Percentiles rank a stretch among this genome's conserved stretches.
phyloP scores from a whole-genome alignment of 2,113 vertebrate genomes.

The Petroica traversi region DNA sequence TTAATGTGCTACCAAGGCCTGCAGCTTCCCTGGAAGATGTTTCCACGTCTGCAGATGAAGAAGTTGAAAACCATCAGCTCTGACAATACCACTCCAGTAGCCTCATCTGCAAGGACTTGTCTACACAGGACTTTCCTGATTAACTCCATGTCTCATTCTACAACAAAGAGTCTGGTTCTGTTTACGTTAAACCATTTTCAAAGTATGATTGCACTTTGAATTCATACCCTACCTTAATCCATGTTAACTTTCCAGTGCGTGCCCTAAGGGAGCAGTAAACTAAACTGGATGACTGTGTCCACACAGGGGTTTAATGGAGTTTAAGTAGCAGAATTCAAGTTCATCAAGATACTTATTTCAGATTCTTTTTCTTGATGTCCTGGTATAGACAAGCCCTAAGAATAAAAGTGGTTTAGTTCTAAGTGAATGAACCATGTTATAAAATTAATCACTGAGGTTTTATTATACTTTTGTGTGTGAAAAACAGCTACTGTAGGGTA shows the following conservation, averaged over 20 bases:
- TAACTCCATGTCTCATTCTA: constrained; percentile 40
- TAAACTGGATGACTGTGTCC: constrained; percentile 48
- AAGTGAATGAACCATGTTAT: not conserved
- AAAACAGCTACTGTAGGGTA: not conserved
- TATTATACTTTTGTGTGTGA: not conserved
- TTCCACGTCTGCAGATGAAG: not conserved
- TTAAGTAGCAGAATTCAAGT: constrained; percentile 47
- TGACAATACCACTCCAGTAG: not conserved
- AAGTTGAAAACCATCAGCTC: constrained; percentile 8
- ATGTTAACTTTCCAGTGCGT: constrained; percentile 31
- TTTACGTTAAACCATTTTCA: constrained; percentile 63
- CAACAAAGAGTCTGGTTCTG: constrained; percentile 62
- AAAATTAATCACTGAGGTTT: not conserved
- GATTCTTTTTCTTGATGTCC: constrained; percentile 37
- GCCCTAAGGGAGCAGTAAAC: constrained; percentile 60
- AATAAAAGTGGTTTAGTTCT: constrained; percentile 1
- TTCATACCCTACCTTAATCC: constrained; percentile 56
- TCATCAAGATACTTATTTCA: constrained; percentile 24
- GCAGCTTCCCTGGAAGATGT: not conserved
- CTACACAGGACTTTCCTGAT: constrained; percentile 50
- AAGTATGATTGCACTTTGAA: constrained; percentile 58
- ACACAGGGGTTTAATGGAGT: constrained; percentile 51
- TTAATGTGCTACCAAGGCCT: not conserved
- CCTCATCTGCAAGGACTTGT: constrained; percentile 41
- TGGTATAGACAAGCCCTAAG: not conserved